These are phyloP conservation scores for Talpa occidentalis DNA, from an alignment of 2,113 vertebrate genomes.

Conservation along the genomic window DNA sequence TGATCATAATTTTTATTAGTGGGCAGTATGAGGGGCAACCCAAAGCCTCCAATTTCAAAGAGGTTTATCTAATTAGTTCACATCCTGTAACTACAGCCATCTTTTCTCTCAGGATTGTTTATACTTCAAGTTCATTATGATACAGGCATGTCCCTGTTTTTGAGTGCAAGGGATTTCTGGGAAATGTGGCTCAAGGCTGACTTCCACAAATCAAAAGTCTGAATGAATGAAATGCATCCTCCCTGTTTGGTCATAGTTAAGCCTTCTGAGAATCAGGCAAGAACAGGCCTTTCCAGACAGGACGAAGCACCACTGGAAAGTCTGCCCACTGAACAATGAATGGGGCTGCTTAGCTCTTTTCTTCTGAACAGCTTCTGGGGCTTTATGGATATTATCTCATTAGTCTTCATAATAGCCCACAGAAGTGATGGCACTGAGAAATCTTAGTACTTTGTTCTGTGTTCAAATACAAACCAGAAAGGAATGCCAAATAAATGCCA, in stretches of 20 bases:
- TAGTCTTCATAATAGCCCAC: slow-evolving; percentile 8
- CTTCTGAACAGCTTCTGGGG: slow-evolving; percentile 48
- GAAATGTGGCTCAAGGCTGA: slow-evolving; percentile 30
- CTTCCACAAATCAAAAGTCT: slow-evolving; percentile 33
- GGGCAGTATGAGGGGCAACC: too few species aligned
- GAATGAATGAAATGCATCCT: slow-evolving; percentile 51
- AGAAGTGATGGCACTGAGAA: neutral
- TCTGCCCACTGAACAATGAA: slow-evolving; percentile 34
- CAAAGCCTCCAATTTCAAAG: neutral
- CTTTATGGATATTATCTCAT: slow-evolving; percentile 55
- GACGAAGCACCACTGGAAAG: neutral
- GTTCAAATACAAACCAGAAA: slow-evolving; percentile 40
- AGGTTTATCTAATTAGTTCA: neutral
- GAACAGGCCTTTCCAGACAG: slow-evolving; percentile 30
- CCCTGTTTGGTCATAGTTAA: neutral
- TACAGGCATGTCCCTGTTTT: slow-evolving; percentile 6
- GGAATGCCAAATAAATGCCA: slow-evolving; percentile 47
- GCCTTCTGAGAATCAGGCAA: neutral
- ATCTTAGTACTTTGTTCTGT: slow-evolving; percentile 15
- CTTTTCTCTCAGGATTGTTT: neutral
- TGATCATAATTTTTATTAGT: neutral
- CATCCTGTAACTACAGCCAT: neutral
- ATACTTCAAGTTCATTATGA: neutral
- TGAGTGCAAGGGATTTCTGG: slow-evolving; percentile 13
- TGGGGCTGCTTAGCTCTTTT: neutral